Conservation (phyloP, 1,140 invertebrate species). For the Microplitis demolitor region DNA sequence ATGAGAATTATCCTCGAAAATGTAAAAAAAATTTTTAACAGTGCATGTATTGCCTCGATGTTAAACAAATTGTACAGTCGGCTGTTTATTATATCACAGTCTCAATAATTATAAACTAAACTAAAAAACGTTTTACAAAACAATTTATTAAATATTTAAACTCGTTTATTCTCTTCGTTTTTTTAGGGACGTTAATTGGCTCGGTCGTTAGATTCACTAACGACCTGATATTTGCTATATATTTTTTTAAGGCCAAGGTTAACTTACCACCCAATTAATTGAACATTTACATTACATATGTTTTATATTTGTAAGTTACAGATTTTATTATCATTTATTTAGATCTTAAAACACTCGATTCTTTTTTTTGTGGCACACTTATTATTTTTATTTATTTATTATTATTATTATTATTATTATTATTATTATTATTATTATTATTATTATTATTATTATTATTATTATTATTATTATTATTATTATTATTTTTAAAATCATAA, state of each 20-base stretch:
- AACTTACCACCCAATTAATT: neutral
- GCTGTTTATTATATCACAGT: slow-evolving; percentile 47
- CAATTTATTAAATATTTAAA: slow-evolving; percentile 29
- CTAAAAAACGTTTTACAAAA: slow-evolving; percentile 30
- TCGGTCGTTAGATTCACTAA: neutral
- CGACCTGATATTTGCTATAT: neutral
- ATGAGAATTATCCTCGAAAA: too few relatives aligned
- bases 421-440: neutral
- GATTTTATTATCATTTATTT: neutral
- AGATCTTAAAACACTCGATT: neutral
- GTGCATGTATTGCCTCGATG: slow-evolving; percentile 23
- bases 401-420: neutral
- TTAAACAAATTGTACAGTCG: slow-evolving; percentile 47
- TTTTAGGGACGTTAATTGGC: neutral
- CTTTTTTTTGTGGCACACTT: neutral
- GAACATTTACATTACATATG: neutral
- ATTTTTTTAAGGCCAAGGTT: slow-evolving; percentile 5
- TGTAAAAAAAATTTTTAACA: too few relatives aligned
- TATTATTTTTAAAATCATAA: neutral
- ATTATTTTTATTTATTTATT: too few relatives aligned
- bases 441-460: neutral
- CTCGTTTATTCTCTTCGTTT: neutral
- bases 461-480: neutral
- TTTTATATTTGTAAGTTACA: neutral
- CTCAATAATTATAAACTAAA: slow-evolving; percentile 47